These are phyloP conservation scores for Parazoanthus atlanticus DNA, from an alignment of 92 coral and sea anemone genomes.

Conservation along the genomic window DNA sequence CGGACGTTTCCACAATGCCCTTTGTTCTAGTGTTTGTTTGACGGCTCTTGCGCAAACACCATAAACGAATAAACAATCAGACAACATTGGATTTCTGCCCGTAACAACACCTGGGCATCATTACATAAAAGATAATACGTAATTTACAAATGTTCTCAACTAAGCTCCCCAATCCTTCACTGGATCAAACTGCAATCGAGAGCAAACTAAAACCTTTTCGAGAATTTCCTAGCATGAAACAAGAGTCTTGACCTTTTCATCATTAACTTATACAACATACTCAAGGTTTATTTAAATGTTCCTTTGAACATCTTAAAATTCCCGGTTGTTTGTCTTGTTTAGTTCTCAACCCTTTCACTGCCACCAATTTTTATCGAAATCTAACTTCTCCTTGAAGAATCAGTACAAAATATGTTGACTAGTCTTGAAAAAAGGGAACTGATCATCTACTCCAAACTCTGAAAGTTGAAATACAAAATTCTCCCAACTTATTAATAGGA, in stretches of 20 bases:
- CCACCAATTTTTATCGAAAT: no score
- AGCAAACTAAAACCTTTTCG: background rate
- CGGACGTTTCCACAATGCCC: background rate
- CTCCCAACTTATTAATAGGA: background rate
- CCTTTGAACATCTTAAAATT: no score
- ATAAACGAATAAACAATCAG: background rate
- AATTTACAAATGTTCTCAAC: background rate
- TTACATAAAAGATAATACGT: background rate
- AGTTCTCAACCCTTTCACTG: no score
- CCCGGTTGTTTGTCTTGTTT: no score
- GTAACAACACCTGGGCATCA: background rate
- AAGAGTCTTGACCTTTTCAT: background rate
- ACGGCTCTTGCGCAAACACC: background rate
- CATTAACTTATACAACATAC: background rate
- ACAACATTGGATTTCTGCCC: background rate
- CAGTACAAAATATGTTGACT: no score
- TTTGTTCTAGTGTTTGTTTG: background rate
- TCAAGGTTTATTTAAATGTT: background rate
- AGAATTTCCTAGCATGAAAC: background rate
- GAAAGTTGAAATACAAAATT: background rate
- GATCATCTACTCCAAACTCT: no score
- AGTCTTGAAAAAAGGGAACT: no score
- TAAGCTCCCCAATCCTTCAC: background rate
- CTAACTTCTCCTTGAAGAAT: no score
- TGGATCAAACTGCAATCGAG: background rate